Percentiles rank a stretch among this genome's conserved stretches.
These are phyloP conservation scores for Leptopilina boulardi DNA, from an alignment of 1,140 invertebrate species.

Conservation along the genomic window DNA sequence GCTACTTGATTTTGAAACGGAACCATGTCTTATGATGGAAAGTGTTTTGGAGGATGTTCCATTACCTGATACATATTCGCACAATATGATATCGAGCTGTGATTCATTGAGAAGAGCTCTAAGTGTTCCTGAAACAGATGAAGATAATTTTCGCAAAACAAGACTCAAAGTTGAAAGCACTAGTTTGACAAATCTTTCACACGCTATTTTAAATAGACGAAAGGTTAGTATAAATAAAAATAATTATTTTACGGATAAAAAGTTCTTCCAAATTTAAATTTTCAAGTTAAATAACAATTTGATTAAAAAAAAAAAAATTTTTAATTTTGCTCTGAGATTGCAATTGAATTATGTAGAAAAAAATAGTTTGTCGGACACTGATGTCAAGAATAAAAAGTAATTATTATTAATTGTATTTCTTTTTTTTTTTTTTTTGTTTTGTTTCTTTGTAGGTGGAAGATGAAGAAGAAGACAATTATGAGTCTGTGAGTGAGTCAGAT, in stretches of 20 bases:
- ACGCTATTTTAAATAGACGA: slow-evolving; percentile 71
- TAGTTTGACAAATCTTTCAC: slow-evolving; percentile 71
- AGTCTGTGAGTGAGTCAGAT: slow-evolving; percentile 71
- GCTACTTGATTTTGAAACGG: slow-evolving; percentile 85
- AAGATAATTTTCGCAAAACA: slow-evolving; percentile 55
- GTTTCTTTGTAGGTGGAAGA: slow-evolving; percentile 65
- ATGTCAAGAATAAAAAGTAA: no score
- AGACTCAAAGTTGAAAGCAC: slow-evolving; percentile 67
- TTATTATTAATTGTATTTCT: no score
- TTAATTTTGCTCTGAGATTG: no score
- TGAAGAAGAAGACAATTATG: slow-evolving; percentile 71
- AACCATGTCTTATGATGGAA: slow-evolving; percentile 87
- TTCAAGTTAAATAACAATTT: no score
- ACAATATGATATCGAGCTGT: slow-evolving; percentile 82
- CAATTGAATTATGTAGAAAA: no score
- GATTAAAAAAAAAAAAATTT: no score
- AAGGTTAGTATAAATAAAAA: slow-evolving; percentile 51
- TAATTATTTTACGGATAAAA: no score
- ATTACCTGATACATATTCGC: slow-evolving; percentile 80
- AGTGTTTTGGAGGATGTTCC: slow-evolving; percentile 82
- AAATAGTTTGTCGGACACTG: no score
- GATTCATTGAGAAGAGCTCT: slow-evolving; percentile 71
- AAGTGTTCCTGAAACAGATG: slow-evolving; percentile 70
- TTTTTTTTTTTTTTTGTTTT: not conserved
- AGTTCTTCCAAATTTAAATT: no score